Conservation (phyloP, 2,888 invertebrate species). For the Bedellia somnulentella region DNA sequence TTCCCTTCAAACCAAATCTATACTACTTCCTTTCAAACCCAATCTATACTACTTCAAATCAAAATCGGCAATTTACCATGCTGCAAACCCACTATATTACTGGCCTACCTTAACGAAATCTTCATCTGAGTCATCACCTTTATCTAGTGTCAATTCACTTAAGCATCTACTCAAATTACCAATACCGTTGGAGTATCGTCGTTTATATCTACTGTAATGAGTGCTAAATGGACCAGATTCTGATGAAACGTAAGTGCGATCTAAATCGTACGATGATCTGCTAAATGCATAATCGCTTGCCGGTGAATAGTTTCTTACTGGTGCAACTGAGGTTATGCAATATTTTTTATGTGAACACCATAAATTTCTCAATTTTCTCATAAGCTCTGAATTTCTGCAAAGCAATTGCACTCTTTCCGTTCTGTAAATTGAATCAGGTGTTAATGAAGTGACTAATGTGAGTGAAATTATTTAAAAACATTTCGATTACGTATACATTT, state of each 20-base stretch:
- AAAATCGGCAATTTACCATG: no score
- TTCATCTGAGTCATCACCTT: conserved; percentile 35
- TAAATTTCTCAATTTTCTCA: conserved; percentile 62
- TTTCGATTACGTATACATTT: conserved; percentile 15
- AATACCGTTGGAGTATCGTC: no score
- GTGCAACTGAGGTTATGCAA: conserved; percentile 42
- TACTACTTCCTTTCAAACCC: no score
- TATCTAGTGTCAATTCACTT: conserved; percentile 45
- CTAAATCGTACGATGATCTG: conserved; percentile 40
- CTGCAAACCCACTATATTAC: conserved; percentile 3
- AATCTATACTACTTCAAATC: no score
- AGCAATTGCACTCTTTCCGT: conserved; percentile 61
- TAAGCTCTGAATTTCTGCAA: conserved; percentile 63
- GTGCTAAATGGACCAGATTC: conserved; percentile 29
- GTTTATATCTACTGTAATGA: no score
- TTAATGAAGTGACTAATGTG: conserved; percentile 4
- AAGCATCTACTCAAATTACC: conserved; percentile 30
- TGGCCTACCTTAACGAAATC: conserved; percentile 38
- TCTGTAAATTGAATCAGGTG: conserved; percentile 48
- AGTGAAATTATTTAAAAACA: conserved; percentile 1
- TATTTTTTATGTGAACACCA: conserved; percentile 66
- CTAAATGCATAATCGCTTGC: conserved; percentile 49
- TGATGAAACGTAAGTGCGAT: conserved; percentile 45
- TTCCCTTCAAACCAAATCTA: no score
- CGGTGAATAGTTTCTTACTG: conserved; percentile 38